Base-by-base conservation (phyloP, 2,888 invertebrate genomes). In the Nymphalis urticae region DNA sequence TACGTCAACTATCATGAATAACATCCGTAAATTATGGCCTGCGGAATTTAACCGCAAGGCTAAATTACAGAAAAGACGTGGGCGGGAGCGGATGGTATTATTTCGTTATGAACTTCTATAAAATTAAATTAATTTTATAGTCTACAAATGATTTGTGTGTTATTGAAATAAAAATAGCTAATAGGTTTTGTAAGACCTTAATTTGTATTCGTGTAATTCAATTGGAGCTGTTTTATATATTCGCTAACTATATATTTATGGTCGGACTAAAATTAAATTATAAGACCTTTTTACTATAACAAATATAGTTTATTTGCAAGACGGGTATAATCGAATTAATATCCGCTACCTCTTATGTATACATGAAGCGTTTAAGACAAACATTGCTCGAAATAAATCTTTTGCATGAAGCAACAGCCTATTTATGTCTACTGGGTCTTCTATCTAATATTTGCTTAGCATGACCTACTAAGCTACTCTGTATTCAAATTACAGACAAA, bases 21-120 rank as follows among this genome's bases (percentile, higher is more conserved):
- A 75, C 70, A 67, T 61, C 63, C 67, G 71, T 74, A 74, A 75
- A 75, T 74, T 75, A 72, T 71, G 70, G 72, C 70, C 66, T 66
- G 66, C 68, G 74, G 72, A 70, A 72, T 71, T 72, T 66, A 70
- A 72, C 70, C 72, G 60, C 65, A 65, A 54, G 62, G 17, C 9
- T 32, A 24, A n/a, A 62, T 68, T 27, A 24, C 62, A 42, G 13
- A 42, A 4, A 63, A 54, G 21, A 32, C 51, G 36, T n/a, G 47
- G 63, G 65, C 70, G 56, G 32, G 36, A 64, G 65, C 66, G 70
- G 42, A 47, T 21, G 16, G 6, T 19, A 24, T 17, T 47, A 24
- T 21, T 53, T 56, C 4, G 47, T 24, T 16, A 48, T 16, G 27
- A 59, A 5, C 3, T 13, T 42, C 42, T 4, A 42, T 42, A 42